Conservation (phyloP, 1,140 invertebrate species). For the Pissodes strobi region DNA sequence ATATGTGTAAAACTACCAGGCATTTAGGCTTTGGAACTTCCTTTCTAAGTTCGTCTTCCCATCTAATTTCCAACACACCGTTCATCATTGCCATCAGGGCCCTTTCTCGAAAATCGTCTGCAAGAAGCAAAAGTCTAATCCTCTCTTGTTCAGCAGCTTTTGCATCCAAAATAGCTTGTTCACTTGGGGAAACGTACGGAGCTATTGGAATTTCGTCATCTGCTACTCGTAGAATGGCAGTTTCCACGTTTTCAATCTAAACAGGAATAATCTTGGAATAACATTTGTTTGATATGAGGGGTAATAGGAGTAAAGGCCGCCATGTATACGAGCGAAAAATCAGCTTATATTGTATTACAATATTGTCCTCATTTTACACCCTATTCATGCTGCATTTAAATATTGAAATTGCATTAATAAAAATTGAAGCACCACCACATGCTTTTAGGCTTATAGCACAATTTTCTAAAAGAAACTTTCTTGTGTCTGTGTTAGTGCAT, state of each 20-base stretch:
- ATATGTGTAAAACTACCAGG: constrained; percentile 57
- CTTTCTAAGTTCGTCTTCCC: constrained; percentile 74
- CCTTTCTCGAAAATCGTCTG: constrained; percentile 67
- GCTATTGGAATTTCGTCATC: constrained; percentile 57
- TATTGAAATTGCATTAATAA: no score
- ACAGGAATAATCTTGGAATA: no score
- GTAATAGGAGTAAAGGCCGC: no score
- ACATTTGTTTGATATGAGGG: background rate
- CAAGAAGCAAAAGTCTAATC: constrained; percentile 57
- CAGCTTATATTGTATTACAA: no score
- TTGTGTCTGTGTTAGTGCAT: no score
- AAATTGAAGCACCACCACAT: no score
- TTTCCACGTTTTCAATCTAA: constrained; percentile 51
- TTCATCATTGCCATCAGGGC: constrained; percentile 76
- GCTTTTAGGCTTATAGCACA: no score
- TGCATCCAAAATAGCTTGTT: constrained; percentile 60
- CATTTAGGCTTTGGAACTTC: constrained; percentile 69
- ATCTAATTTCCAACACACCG: constrained; percentile 70
- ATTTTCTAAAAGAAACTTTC: no score
- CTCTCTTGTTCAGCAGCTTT: constrained; percentile 61
- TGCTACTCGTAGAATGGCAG: constrained; percentile 22
- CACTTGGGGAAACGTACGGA: constrained; percentile 60
- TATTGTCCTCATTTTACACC: no score
- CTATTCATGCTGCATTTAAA: no score
- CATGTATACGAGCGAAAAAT: no score